Base-by-base conservation (phyloP, 2,113 vertebrate species). In the Pampusana beccarii region DNA sequence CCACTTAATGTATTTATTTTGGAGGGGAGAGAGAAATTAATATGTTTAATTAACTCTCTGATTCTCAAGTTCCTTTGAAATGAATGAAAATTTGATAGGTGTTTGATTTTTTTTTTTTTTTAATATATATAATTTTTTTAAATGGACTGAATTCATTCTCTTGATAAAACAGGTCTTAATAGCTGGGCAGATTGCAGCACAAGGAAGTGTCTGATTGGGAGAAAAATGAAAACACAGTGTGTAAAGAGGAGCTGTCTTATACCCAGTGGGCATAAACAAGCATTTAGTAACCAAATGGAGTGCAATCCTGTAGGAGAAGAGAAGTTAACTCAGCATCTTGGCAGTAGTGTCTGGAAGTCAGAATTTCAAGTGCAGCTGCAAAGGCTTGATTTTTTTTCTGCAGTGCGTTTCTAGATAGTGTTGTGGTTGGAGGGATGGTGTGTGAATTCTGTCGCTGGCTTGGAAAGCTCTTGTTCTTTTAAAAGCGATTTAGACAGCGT, bases 361-460 rank as follows among this genome's bases (percentile, higher is more conserved):
- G 31, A 62, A 70, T 62, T 86, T 70, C 51, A 62, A 65, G 60
- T 51, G 29, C 5, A 44, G 31, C 36, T 4, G 5, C 48, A 56
- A 48, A 44, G 8, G 11, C 4, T 5, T 50, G n/a, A 15, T 40
- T 67, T 81, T 40, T 67, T 81, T 65, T 93, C 44, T 87, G 62
- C 72, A 73, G 24, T 28, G 26, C 0, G 0, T 86, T 72, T 92
- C 46, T 54, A 2, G 1, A 0, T 26, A 71, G 29, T 2, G 1
- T 42, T 88, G 79, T 60, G 9, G 6, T 61, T 60, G 58, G 36
- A 66, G 36, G n/a, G 46, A 74, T 72, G 40, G 58, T 29, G 11
- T 61, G 6, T 66, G 50, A 80, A 42, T 82, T 54, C 53, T 65
- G 15, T 31, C 0, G 1, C 29, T 34, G 73, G 40, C 75, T 89